A percentile compares a stretch with the other conserved stretches of the same genome.
Evolutionary conservation across 2,797 vertebrate genomes (phyloP).

Genomic region (Neopelma chrysocephalum): DNA sequence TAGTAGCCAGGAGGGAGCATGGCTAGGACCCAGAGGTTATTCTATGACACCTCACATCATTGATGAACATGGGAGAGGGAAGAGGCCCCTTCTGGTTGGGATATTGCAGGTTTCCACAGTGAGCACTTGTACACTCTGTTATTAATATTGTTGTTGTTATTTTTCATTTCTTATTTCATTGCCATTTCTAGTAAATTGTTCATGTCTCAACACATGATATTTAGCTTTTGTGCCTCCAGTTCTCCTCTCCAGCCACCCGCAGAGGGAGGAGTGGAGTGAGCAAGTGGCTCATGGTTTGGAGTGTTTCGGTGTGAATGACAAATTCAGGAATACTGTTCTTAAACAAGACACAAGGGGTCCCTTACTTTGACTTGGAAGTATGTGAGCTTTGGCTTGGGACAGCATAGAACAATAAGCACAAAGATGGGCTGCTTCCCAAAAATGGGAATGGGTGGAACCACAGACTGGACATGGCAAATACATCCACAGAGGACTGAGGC

Average conservation of each 20-base stretch:
- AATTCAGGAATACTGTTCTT: neutral
- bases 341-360: neutral
- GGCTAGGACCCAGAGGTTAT: neutral
- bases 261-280: neutral
- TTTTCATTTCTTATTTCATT: neutral
- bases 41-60: neutral
- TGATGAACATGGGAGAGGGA: neutral
- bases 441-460: neutral
- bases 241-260: neutral
- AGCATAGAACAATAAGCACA: neutral
- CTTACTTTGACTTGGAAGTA: neutral
- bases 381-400: neutral
- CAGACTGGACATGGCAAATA: accelerated
- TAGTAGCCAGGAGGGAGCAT: neutral
- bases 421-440: neutral
- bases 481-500: neutral
- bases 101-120: no score
- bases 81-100: neutral
- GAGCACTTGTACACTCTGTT: neutral
- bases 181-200: neutral
- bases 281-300: neutral
- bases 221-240: neutral
- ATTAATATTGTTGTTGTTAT: neutral
- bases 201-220: neutral
- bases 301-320: neutral